Evolutionary conservation across 2,113 vertebrate species (phyloP).

Genomic region (Centrocercus urophasianus): DNA sequence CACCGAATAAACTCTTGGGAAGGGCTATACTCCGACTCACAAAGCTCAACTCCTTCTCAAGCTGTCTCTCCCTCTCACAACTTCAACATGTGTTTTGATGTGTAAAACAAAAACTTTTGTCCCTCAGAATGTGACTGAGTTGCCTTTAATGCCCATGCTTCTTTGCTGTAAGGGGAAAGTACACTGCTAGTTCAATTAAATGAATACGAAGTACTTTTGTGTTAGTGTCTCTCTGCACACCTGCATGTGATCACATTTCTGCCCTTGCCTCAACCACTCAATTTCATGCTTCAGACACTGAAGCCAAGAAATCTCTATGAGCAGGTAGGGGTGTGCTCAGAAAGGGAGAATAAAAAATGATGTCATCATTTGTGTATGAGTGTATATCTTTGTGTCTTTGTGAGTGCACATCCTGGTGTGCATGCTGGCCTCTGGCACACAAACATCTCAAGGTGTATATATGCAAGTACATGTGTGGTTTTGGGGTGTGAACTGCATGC

Average conservation of each 20-base stretch:
- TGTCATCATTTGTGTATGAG: background rate
- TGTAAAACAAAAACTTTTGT: background rate
- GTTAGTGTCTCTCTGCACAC: background rate
- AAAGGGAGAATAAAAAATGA: background rate
- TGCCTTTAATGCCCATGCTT: background rate
- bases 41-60: background rate
- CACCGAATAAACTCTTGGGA: background rate
- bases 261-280: background rate
- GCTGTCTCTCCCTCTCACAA: background rate
- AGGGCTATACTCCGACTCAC: background rate
- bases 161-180: background rate
- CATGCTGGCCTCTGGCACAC: background rate
- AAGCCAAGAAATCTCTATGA: background rate
- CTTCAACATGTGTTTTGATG: background rate
- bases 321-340: background rate
- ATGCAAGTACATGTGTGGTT: rapidly evolving
- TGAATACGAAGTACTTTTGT: conserved; percentile 25
- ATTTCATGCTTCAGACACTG: background rate
- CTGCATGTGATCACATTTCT: background rate
- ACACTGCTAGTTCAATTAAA: conserved; percentile 27
- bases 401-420: background rate
- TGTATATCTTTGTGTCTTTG: background rate
- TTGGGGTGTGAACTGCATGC: background rate
- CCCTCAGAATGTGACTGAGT: background rate
- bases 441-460: background rate